phyloP scores from a whole-genome alignment of 2,113 vertebrate species.

The Sebastes schlegelii region DNA sequence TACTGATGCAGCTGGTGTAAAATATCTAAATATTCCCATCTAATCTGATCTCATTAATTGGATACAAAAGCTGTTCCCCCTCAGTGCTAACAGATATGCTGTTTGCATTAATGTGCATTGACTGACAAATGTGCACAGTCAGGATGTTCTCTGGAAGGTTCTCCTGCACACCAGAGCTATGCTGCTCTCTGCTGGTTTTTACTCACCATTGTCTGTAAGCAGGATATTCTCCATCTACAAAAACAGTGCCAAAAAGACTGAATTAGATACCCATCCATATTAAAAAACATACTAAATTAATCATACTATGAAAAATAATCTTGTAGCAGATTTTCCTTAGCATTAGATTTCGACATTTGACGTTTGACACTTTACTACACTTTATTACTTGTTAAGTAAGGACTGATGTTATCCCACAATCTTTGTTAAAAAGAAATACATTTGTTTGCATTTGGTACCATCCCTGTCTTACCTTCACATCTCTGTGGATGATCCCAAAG shows the following conservation, averaged over 20 bases:
- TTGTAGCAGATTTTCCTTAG: neutral
- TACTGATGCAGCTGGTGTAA: neutral
- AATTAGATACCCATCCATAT: constrained; percentile 9
- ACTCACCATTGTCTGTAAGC: constrained; percentile 91
- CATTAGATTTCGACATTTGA: neutral
- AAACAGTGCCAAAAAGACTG: neutral
- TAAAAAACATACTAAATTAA: neutral
- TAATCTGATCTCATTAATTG: neutral
- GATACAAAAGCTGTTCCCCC: constrained; percentile 5
- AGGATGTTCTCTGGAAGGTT: constrained; percentile 41
- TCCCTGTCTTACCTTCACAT: constrained; percentile 89
- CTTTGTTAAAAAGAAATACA: neutral
- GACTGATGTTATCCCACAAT: neutral
- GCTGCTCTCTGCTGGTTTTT: constrained; percentile 67
- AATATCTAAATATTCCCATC: neutral
- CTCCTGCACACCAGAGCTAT: constrained; percentile 28
- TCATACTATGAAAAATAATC: neutral
- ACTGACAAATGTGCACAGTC: constrained; percentile 17
- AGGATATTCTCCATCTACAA: constrained; percentile 97
- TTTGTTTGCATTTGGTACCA: neutral
- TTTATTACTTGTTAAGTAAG: neutral
- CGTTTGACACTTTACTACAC: neutral
- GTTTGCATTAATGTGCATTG: constrained; percentile 14
- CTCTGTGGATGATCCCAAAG: constrained; percentile 93
- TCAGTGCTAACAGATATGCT: constrained; percentile 9